phyloP scores from a whole-genome alignment of 2,888 invertebrate species.

The Chrysomela aeneicollis region DNA sequence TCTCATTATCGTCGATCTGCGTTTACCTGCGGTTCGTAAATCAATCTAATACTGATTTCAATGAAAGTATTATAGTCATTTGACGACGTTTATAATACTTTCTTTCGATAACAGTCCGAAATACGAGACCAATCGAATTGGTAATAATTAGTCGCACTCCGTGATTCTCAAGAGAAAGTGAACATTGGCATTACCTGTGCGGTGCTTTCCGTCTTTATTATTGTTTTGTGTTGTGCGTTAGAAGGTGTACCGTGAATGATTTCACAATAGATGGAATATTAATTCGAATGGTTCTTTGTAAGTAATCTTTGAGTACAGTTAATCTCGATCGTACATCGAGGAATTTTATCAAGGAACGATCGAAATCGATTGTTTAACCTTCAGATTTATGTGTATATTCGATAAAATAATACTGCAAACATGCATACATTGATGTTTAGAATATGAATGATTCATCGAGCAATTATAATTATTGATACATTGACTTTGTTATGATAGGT shows the following conservation, averaged over 20 bases:
- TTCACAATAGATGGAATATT: not conserved
- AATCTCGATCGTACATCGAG: not conserved
- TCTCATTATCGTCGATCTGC: not conserved
- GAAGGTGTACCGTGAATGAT: constrained; percentile 12
- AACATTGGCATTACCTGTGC: constrained; percentile 6
- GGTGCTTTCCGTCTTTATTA: constrained; percentile 1
- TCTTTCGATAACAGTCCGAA: constrained; percentile 18
- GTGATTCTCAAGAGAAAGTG: constrained; percentile 33
- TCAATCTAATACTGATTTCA: not conserved
- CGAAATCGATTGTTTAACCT: not conserved
- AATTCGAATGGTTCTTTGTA: constrained; percentile 21
- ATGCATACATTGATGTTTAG: too few species aligned
- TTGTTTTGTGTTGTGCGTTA: constrained; percentile 2
- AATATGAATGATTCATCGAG: too few species aligned
- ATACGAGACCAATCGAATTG: constrained; percentile 13
- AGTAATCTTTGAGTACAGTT: constrained; percentile 8
- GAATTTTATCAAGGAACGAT: too few species aligned
- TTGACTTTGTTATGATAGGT: too few species aligned
- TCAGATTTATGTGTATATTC: not conserved
- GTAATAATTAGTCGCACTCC: constrained; percentile 29
- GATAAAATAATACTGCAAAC: not conserved
- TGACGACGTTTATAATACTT: constrained; percentile 19
- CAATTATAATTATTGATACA: too few species aligned
- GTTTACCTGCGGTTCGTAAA: not conserved
- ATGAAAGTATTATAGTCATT: constrained; percentile 13